Evolutionary conservation across 2,888 invertebrate species (phyloP).

Genomic region (Cabera pusaria): DNA sequence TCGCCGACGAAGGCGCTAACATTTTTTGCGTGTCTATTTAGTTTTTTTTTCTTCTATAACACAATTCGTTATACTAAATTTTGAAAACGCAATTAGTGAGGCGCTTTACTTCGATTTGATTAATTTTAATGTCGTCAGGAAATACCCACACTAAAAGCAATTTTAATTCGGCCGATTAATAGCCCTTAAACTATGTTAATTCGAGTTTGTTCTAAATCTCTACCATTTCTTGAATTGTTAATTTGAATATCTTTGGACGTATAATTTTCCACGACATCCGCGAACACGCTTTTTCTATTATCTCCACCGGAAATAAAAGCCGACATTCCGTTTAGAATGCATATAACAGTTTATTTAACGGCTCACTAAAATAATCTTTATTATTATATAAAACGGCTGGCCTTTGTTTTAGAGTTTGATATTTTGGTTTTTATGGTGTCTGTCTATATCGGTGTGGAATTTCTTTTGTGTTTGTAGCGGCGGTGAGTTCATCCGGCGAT

Average conservation of each 20-base stretch:
- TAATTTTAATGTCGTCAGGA: constrained; percentile 44
- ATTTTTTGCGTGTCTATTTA: constrained; percentile 16
- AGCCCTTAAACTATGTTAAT: constrained; percentile 35
- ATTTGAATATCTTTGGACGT: constrained; percentile 35
- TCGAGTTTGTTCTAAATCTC: constrained; percentile 26
- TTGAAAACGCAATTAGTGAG: constrained; percentile 44
- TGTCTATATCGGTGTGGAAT: constrained; percentile 21
- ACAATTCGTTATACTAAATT: constrained; percentile 54
- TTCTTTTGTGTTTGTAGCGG: constrained; percentile 13
- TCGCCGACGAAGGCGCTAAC: constrained; percentile 10
- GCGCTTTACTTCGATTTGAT: constrained; percentile 38
- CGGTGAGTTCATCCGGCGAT: constrained; percentile 21
- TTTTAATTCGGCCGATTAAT: constrained; percentile 37
- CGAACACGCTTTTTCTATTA: constrained; percentile 48
- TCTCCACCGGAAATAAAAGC: constrained; percentile 47
- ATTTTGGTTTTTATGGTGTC: constrained; percentile 21
- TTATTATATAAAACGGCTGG: constrained; percentile 20
- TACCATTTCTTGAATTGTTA: constrained; percentile 29
- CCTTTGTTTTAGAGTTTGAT: constrained; percentile 22
- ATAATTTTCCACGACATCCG: constrained; percentile 25
- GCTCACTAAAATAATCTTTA: constrained; percentile 33
- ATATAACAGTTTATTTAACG: constrained; percentile 42
- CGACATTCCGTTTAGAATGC: constrained; percentile 33
- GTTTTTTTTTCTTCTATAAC: constrained; percentile 38
- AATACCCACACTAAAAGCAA: constrained; percentile 50